Conservation (phyloP, 2,797 vertebrate species). For the Rachycentron canadum region DNA sequence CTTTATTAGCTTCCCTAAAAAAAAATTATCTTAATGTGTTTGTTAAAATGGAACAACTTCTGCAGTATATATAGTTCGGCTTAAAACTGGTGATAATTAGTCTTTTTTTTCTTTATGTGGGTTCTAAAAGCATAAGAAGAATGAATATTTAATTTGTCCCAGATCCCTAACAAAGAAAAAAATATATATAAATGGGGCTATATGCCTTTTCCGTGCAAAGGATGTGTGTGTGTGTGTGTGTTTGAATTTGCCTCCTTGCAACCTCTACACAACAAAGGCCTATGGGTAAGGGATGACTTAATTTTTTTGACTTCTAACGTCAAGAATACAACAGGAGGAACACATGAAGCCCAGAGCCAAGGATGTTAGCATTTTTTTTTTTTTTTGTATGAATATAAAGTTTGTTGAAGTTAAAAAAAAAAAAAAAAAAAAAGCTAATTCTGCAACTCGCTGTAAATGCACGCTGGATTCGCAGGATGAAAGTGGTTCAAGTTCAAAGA, state of each 20-base stretch:
- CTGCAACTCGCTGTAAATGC: constrained; percentile 18
- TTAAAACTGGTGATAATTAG: constrained; percentile 58
- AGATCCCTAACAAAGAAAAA: constrained; percentile 40
- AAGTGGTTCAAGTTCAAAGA: constrained; percentile 32
- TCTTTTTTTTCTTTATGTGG: constrained; percentile 8
- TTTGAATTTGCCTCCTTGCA: constrained; percentile 27
- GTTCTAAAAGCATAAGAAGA: constrained; percentile 47
- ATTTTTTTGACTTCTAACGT: constrained; percentile 74
- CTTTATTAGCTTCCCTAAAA: too few relatives aligned
- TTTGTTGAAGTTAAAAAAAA: not conserved
- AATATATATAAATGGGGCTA: not conserved
- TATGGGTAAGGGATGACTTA: constrained; percentile 67
- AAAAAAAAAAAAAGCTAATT: not conserved
- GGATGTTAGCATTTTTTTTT: constrained; percentile 28
- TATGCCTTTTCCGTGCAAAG: not conserved
- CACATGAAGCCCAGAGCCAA: constrained; percentile 61
- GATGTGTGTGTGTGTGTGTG: constrained; percentile 11
- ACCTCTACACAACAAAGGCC: constrained; percentile 44
- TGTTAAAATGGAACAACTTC: constrained; percentile 19
- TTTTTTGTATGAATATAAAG: constrained; percentile 40
- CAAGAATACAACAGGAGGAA: constrained; percentile 65
- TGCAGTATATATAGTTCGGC: constrained; percentile 7
- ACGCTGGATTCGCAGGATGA: constrained; percentile 17
- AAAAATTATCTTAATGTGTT: not conserved
- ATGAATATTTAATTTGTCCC: constrained; percentile 69